Conservation (phyloP, 2,888 invertebrate species). For the Melanostoma mellinum region DNA sequence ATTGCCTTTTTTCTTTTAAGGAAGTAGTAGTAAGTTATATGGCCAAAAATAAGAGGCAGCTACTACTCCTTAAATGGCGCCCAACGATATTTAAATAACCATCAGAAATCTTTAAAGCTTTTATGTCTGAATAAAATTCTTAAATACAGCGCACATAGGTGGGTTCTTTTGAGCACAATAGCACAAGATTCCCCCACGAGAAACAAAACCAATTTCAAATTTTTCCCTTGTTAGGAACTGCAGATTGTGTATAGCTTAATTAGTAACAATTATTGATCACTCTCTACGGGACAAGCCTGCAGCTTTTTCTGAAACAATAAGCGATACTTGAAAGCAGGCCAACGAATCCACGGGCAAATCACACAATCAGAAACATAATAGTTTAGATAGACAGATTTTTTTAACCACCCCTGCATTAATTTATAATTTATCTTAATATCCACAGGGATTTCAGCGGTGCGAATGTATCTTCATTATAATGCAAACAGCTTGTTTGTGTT, state of each 20-base stretch:
- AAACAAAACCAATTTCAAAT: neutral
- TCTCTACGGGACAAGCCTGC: neutral
- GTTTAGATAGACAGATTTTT: constrained; percentile 30
- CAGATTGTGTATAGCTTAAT: neutral
- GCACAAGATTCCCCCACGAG: neutral
- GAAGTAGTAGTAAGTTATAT: too few species aligned
- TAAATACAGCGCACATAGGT: too few species aligned
- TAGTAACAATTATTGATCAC: constrained; percentile 14
- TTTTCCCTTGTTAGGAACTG: neutral
- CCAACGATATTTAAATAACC: too few species aligned
- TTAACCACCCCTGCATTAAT: constrained; percentile 20
- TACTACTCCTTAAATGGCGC: too few species aligned
- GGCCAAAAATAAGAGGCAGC: too few species aligned
- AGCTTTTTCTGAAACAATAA: neutral
- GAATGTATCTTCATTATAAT: constrained; percentile 18
- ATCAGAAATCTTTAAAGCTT: too few species aligned
- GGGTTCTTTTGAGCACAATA: too few species aligned
- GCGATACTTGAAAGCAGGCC: neutral
- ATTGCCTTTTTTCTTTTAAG: too few species aligned
- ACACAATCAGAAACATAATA: constrained; percentile 28
- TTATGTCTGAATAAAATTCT: too few species aligned
- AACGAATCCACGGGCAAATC: constrained; percentile 23
- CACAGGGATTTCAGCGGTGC: constrained; percentile 9
- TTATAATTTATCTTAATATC: constrained; percentile 25
- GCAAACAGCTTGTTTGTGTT: constrained; percentile 12